Evolutionary conservation across 2,797 vertebrate genomes (phyloP).

Genomic region (Paratrypauchen microcephalus): DNA sequence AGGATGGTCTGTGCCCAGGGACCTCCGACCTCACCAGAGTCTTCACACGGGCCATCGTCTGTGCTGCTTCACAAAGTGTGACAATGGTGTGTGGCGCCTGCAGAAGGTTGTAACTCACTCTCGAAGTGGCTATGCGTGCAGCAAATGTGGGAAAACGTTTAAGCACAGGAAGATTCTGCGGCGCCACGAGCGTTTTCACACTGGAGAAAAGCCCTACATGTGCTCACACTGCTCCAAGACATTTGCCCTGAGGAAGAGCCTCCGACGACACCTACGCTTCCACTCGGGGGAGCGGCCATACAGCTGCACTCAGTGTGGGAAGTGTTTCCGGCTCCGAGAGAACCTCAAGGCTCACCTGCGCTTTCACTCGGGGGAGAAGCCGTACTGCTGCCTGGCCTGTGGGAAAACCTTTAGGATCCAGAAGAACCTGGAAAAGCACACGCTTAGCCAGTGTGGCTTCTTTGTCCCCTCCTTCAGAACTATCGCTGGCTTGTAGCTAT

Average conservation of each 20-base stretch:
- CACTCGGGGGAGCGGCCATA: constrained; percentile 77
- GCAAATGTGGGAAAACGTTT: constrained; percentile 71
- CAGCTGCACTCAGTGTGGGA: constrained; percentile 65
- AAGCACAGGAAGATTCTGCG: constrained; percentile 72
- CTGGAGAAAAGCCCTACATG: constrained; percentile 73
- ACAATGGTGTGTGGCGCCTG: constrained; percentile 59
- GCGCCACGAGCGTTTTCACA: constrained; percentile 78
- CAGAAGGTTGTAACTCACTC: constrained; percentile 40
- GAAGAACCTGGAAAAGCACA: constrained; percentile 74
- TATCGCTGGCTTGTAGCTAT: constrained; percentile 56
- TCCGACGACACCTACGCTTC: constrained; percentile 72
- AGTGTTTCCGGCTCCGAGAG: constrained; percentile 73
- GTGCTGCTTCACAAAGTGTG: constrained; percentile 64
- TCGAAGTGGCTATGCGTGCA: constrained; percentile 62
- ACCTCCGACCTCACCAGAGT: constrained; percentile 64
- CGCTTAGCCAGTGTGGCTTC: constrained; percentile 39
- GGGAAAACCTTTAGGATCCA: constrained; percentile 71
- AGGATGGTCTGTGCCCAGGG: constrained; percentile 50
- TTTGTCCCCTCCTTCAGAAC: constrained; percentile 61
- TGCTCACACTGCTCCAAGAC: constrained; percentile 65
- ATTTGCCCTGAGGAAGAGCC: constrained; percentile 74
- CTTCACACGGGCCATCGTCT: constrained; percentile 68
- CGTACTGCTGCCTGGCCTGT: constrained; percentile 66
- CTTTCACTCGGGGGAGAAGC: constrained; percentile 76
- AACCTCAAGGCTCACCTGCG: constrained; percentile 75